phyloP scores from a whole-genome alignment of 2,888 invertebrate genomes.

The Noctua pronuba region DNA sequence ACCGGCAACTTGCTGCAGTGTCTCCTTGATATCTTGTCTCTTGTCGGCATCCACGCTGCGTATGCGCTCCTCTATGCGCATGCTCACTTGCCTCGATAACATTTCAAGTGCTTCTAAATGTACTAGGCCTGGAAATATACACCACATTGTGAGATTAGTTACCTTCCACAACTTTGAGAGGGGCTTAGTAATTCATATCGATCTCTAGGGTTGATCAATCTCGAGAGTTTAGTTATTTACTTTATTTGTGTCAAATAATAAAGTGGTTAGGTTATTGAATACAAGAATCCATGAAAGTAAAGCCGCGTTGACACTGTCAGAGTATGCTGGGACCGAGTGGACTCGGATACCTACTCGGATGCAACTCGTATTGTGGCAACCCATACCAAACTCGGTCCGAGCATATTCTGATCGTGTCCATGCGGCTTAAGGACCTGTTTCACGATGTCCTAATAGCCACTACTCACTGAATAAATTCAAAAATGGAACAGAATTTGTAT shows the following conservation, averaged over 20 bases:
- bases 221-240: not conserved
- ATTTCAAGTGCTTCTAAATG: constrained; percentile 98
- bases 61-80: constrained; percentile 93
- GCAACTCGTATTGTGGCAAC: too few relatives aligned
- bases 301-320: too few relatives aligned
- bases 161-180: not conserved
- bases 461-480: too few relatives aligned
- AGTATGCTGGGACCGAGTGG: too few relatives aligned
- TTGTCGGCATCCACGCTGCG: constrained; percentile 90
- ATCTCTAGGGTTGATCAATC: too few relatives aligned
- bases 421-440: too few relatives aligned
- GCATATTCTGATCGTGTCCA: too few relatives aligned
- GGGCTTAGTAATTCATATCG: not conserved
- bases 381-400: too few relatives aligned
- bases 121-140: constrained; percentile 91
- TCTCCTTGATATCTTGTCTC: constrained; percentile 93
- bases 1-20: constrained; percentile 94
- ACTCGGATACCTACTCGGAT: too few relatives aligned
- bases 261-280: not conserved
- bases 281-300: not conserved
- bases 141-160: not conserved
- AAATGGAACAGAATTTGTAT: too few relatives aligned
- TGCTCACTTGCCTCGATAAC: constrained; percentile 95
- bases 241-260: not conserved
- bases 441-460: too few relatives aligned